Conservation (phyloP, 2,113 vertebrate species). For the Corydoras maculifer region DNA sequence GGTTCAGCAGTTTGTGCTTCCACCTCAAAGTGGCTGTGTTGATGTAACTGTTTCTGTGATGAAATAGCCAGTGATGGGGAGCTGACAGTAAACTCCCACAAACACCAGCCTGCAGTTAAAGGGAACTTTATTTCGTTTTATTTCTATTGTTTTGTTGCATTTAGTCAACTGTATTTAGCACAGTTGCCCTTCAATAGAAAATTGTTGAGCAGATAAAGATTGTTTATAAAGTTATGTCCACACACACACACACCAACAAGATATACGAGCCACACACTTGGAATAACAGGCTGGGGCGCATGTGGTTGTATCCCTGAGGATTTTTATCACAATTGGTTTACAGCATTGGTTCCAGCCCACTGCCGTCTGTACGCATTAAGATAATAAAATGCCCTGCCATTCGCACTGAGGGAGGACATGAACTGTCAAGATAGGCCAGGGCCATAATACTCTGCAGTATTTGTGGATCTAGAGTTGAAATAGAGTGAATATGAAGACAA, state of each 20-base stretch:
- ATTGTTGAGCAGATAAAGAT: too few relatives aligned
- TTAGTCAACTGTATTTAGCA: too few relatives aligned
- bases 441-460: constrained; percentile 32
- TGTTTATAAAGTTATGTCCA: constrained; percentile 1
- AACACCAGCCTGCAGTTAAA: too few relatives aligned
- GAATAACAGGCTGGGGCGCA: constrained; percentile 49
- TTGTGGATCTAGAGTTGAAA: constrained; percentile 27
- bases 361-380: constrained; percentile 61
- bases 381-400: constrained; percentile 63
- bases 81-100: too few relatives aligned
- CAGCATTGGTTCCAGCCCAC: constrained; percentile 63
- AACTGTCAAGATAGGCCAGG: constrained; percentile 40
- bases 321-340: constrained; percentile 59
- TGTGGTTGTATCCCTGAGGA: constrained; percentile 50
- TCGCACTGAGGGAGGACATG: constrained; percentile 18
- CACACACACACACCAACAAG: constrained; percentile 33
- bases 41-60: too few relatives aligned
- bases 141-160: too few relatives aligned
- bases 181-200: too few relatives aligned
- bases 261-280: constrained; percentile 33
- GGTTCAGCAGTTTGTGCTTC: too few relatives aligned
- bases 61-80: too few relatives aligned
- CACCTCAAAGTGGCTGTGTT: too few relatives aligned
- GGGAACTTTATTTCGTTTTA: too few relatives aligned
- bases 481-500: constrained; percentile 17